Percentiles rank a stretch among this genome's conserved stretches.
Conservation (phyloP, 2,888 invertebrate species). For the Cryptocephalus moraei region DNA sequence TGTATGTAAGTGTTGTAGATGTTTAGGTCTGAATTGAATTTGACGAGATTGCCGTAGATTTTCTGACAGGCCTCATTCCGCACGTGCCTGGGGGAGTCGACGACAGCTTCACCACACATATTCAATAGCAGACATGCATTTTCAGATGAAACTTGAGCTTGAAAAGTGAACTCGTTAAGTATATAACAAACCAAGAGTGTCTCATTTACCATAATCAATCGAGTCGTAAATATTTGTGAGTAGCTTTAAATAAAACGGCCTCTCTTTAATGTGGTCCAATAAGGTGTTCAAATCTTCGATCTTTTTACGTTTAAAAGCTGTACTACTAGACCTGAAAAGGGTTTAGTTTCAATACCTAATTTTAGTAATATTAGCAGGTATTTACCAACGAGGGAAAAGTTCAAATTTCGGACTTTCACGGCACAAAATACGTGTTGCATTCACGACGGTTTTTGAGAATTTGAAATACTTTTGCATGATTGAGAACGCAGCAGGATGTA, state of each 20-base stretch:
- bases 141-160: constrained; percentile 32
- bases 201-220: constrained; percentile 9
- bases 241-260: not conserved
- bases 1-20: constrained; percentile 48
- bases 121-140: constrained; percentile 43
- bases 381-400: too few species aligned
- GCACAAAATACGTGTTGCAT: too few species aligned
- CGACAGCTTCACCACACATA: constrained; percentile 46
- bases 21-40: constrained; percentile 39
- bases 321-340: too few species aligned
- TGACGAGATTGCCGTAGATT: constrained; percentile 45
- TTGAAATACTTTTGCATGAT: too few species aligned
- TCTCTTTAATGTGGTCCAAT: too few species aligned
- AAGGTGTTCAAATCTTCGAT: too few species aligned
- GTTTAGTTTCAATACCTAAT: too few species aligned
- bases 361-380: too few species aligned
- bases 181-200: not conserved
- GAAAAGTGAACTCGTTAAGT: constrained; percentile 6
- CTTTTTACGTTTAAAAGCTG: too few species aligned
- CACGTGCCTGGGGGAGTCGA: constrained; percentile 39
- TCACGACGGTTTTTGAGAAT: too few species aligned
- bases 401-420: too few species aligned
- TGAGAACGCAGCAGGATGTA: too few species aligned
- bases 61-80: constrained; percentile 43
- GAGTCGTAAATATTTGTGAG: constrained; percentile 7